phyloP scores from a whole-genome alignment of 1,140 invertebrate genomes.

The Pogonomyrmex barbatus region DNA sequence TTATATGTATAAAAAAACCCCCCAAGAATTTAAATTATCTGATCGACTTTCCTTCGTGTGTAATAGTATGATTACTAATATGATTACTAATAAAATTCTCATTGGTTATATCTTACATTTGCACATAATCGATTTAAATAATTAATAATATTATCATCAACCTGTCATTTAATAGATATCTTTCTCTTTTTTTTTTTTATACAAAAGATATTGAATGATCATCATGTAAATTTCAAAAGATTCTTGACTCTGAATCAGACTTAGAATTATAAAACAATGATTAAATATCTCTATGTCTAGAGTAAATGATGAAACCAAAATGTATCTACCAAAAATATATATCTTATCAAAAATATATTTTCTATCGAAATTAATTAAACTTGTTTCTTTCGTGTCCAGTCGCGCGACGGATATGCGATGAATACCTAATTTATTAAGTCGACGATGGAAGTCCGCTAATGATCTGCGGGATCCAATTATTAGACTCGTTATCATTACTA shows the following conservation, averaged over 20 bases:
- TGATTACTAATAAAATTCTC: neutral
- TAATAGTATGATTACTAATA: too few relatives aligned
- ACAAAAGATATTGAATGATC: neutral
- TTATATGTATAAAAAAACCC: neutral
- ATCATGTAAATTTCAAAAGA: neutral
- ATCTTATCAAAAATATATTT: slow-evolving; percentile 59
- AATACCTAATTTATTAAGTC: slow-evolving; percentile 77
- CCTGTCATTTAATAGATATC: neutral
- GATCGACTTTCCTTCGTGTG: neutral
- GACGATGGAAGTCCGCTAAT: slow-evolving; percentile 68
- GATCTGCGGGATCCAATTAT: slow-evolving; percentile 78
- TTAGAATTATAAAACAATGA: slow-evolving; percentile 1
- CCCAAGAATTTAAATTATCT: neutral
- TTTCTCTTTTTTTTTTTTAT: neutral
- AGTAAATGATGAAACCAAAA: slow-evolving; percentile 36
- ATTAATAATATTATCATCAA: slow-evolving; percentile 19
- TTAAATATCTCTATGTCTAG: slow-evolving; percentile 21
- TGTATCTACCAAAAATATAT: neutral
- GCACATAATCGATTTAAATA: neutral
- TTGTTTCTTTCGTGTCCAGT: slow-evolving; percentile 65
- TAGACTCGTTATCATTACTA: slow-evolving; percentile 77
- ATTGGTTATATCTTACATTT: neutral
- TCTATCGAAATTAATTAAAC: slow-evolving; percentile 74
- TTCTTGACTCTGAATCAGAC: neutral
- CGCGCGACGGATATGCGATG: slow-evolving; percentile 58